Evolutionary conservation across 2,113 vertebrate species (phyloP).

Genomic region (Lophura nycthemera): DNA sequence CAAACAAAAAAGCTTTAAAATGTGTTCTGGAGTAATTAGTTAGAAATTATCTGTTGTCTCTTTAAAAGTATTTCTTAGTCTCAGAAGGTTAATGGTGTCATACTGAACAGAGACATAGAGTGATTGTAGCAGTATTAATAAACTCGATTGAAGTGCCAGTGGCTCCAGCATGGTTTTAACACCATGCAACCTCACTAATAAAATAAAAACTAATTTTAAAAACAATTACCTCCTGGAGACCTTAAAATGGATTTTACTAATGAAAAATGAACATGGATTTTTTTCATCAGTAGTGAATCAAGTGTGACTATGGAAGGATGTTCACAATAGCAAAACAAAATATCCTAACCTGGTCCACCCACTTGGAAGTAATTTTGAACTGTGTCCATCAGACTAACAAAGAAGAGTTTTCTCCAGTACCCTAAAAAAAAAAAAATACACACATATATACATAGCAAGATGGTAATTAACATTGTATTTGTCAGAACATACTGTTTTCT

Average conservation of each 20-base stretch:
- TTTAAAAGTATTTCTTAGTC: slow-evolving; percentile 45
- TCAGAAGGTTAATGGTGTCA: slow-evolving; percentile 56
- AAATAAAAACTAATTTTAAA: slow-evolving; percentile 77
- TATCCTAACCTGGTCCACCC: neutral
- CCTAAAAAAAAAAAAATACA: neutral
- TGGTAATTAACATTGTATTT: neutral
- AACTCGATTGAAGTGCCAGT: slow-evolving; percentile 39
- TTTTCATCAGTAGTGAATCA: slow-evolving; percentile 53
- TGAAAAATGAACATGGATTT: slow-evolving; percentile 48
- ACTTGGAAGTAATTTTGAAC: slow-evolving; percentile 21
- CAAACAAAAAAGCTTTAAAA: neutral
- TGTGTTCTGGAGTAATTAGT: neutral
- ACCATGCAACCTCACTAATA: slow-evolving; percentile 66
- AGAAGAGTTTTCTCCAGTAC: neutral
- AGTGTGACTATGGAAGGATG: neutral
- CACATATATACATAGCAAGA: neutral
- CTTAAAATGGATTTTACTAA: slow-evolving; percentile 77
- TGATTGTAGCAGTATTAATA: slow-evolving; percentile 71
- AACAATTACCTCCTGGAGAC: slow-evolving; percentile 77
- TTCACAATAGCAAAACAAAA: slow-evolving; percentile 21
- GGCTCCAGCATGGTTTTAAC: slow-evolving; percentile 59
- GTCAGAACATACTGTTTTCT: neutral
- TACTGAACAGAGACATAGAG: slow-evolving; percentile 30
- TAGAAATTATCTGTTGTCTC: slow-evolving; percentile 19
- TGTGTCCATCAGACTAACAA: slow-evolving; percentile 10